These are phyloP conservation scores for Macrocentrus cingulum DNA, from an alignment of 1,140 invertebrate genomes.

Conservation along the genomic window DNA sequence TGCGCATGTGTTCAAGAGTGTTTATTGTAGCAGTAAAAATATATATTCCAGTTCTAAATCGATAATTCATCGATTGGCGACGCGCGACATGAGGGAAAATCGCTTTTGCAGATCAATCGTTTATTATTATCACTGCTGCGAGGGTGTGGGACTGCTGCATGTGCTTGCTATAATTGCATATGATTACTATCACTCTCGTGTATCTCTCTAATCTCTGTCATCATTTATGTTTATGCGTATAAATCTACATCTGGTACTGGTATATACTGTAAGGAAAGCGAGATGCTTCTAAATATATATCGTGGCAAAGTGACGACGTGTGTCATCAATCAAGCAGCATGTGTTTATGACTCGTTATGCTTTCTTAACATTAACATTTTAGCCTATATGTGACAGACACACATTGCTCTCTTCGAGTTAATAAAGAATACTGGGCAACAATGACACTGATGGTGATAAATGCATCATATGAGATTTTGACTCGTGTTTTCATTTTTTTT, in stretches of 20 bases:
- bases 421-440: background rate
- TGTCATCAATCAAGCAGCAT: conserved; percentile 45
- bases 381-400: conserved; percentile 42
- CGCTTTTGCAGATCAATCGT: conserved; percentile 20
- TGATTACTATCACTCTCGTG: background rate
- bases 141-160: conserved; percentile 3
- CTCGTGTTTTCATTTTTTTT: too few species aligned
- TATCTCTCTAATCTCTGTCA: background rate
- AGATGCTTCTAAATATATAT: conserved; percentile 22
- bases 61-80: conserved; percentile 21
- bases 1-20: too few species aligned
- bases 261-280: background rate
- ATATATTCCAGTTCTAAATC: conserved; percentile 30
- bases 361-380: conserved; percentile 49
- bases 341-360: conserved; percentile 37
- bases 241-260: too few species aligned
- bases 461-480: too few species aligned
- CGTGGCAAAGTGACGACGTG: conserved; percentile 35
- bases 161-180: conserved; percentile 1
- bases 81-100: conserved; percentile 15
- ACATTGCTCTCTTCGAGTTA: conserved; percentile 19
- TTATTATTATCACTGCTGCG: conserved; percentile 17
- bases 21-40: conserved; percentile 19
- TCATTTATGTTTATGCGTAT: background rate
- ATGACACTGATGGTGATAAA: too few species aligned